These are phyloP conservation scores for Cantharis rufa DNA, from an alignment of 2,888 invertebrate genomes.

Conservation along the genomic window DNA sequence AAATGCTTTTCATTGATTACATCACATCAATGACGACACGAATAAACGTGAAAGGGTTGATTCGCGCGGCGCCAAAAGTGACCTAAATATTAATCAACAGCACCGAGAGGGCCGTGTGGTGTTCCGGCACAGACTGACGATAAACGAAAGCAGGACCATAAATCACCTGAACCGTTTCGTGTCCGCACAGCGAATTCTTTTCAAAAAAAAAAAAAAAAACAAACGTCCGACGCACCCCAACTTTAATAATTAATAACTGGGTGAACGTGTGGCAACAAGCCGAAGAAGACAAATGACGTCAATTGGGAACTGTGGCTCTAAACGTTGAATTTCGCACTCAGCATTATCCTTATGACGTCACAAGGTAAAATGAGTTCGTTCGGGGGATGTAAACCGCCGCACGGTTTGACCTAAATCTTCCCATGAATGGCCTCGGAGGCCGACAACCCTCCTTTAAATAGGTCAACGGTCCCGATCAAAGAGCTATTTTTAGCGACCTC, in stretches of 20 bases:
- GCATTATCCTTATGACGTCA: conserved; percentile 33
- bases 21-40: conserved; percentile 9
- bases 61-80: not conserved
- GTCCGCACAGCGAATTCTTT: not conserved
- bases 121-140: not conserved
- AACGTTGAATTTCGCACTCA: conserved; percentile 15
- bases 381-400: conserved; percentile 20
- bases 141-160: not conserved
- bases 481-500: conserved; percentile 27
- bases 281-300: conserved; percentile 22
- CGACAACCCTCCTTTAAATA: conserved; percentile 41
- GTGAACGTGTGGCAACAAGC: conserved; percentile 10
- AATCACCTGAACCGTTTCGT: not conserved
- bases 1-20: conserved; percentile 17
- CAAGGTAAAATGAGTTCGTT: conserved; percentile 18
- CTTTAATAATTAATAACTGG: not conserved
- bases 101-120: not conserved
- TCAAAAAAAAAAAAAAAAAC: too few relatives aligned
- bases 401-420: conserved; percentile 40
- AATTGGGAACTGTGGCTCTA: conserved; percentile 17
- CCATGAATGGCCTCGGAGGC: conserved; percentile 44
- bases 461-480: conserved; percentile 48
- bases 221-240: not conserved
- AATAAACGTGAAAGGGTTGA: not conserved
- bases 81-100: conserved; percentile 7